Conservation (phyloP, 2,888 invertebrate species). For the Malthinus flaveolus region DNA sequence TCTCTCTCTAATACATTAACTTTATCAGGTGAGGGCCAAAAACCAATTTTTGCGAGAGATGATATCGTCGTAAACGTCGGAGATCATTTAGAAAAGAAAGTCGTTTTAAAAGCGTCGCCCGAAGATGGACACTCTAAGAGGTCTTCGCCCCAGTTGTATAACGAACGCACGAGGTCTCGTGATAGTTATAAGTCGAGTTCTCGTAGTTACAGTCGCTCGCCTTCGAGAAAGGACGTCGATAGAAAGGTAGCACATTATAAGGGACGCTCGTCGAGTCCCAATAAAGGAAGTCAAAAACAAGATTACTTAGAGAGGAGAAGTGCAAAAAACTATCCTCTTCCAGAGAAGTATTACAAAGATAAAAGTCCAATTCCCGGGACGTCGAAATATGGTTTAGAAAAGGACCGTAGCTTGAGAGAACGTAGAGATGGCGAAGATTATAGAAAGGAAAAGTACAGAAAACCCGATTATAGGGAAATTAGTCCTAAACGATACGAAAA, state of each 20-base stretch:
- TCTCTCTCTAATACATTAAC: not conserved
- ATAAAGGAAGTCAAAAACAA: not conserved
- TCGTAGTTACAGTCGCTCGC: conserved; percentile 7
- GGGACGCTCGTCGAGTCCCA: not conserved
- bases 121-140: not conserved
- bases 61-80: conserved; percentile 21
- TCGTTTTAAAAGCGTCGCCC: conserved; percentile 18
- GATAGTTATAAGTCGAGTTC: conserved; percentile 7
- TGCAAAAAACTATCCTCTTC: not conserved
- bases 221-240: conserved; percentile 10
- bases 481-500: conserved; percentile 16
- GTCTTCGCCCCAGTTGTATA: not conserved
- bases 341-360: conserved; percentile 6
- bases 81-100: conserved; percentile 21
- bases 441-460: not conserved
- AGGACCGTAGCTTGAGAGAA: not conserved
- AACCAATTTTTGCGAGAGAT: conserved; percentile 23
- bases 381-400: conserved; percentile 1
- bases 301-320: not conserved
- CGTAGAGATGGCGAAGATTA: not conserved
- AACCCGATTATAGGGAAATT: not conserved
- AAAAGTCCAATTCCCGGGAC: conserved; percentile 13
- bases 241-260: not conserved
- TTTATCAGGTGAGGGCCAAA: conserved; percentile 25
- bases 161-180: conserved; percentile 4